Evolutionary conservation across 1,140 invertebrate species (phyloP).

Genomic region (Lutraria rhynchaena): DNA sequence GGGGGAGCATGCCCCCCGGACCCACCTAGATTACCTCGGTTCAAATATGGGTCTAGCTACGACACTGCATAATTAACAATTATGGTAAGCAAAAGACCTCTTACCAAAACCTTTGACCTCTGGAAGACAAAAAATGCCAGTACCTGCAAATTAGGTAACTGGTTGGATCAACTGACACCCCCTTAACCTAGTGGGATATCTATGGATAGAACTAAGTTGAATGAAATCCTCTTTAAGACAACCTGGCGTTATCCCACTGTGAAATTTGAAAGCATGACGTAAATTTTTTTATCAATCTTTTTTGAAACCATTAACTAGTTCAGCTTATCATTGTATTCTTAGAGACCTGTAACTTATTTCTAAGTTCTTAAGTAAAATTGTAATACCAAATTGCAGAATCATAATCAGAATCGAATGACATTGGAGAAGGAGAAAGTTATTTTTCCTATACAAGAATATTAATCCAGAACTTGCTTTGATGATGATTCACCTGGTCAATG

Average conservation of each 20-base stretch:
- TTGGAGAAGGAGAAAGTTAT: conserved; percentile 20
- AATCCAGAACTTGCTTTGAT: conserved; percentile 15
- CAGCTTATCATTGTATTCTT: conserved; percentile 34
- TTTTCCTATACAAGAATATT: conserved; percentile 26
- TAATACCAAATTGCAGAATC: conserved; percentile 29
- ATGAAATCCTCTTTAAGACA: background rate
- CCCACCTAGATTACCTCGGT: too few relatives aligned
- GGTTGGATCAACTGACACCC: too few relatives aligned
- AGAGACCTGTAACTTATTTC: conserved; percentile 8
- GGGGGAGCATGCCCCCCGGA: too few relatives aligned
- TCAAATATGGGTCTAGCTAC: too few relatives aligned
- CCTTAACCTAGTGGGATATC: conserved; percentile 5
- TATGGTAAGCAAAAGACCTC: too few relatives aligned
- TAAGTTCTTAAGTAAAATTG: background rate
- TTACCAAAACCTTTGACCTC: too few relatives aligned
- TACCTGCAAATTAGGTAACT: too few relatives aligned
- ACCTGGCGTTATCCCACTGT: conserved; percentile 17
- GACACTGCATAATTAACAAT: too few relatives aligned
- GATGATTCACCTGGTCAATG: conserved; percentile 26
- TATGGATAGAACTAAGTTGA: conserved; percentile 1
- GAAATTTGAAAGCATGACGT: conserved; percentile 16
- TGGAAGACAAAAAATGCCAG: conserved; percentile 8
- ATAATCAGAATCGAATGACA: conserved; percentile 27
- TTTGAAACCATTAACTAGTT: conserved; percentile 25
- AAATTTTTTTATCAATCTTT: conserved; percentile 7